These are phyloP conservation scores for Pasiphila rectangulata DNA, from an alignment of 2,888 invertebrate genomes.

Conservation along the genomic window DNA sequence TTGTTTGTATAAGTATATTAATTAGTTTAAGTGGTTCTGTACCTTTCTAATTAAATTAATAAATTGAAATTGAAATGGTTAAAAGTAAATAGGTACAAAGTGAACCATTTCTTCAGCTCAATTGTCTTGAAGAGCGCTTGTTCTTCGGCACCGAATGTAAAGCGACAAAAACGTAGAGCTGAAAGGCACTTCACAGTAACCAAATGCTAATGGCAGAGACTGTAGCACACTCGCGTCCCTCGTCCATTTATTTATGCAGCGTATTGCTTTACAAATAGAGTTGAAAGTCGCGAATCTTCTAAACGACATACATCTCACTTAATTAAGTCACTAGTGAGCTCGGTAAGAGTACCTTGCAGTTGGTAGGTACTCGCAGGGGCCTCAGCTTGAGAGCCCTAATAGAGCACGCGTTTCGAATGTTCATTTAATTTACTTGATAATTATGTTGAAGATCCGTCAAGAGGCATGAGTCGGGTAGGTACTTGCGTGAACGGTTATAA, in stretches of 20 bases:
- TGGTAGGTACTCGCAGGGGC: conserved; percentile 24
- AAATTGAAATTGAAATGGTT: too few relatives aligned
- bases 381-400: conserved; percentile 39
- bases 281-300: conserved; percentile 17
- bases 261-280: conserved; percentile 20
- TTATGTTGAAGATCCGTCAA: not conserved
- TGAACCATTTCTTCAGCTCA: conserved; percentile 10
- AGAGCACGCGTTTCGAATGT: conserved; percentile 37
- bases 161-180: conserved; percentile 26
- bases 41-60: too few relatives aligned
- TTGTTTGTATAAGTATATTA: too few relatives aligned
- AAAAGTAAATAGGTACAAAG: too few relatives aligned
- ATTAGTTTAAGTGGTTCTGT: too few relatives aligned
- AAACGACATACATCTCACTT: conserved; percentile 37
- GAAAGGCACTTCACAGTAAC: conserved; percentile 33
- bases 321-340: conserved; percentile 44
- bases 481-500: too few relatives aligned
- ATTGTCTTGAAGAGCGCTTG: conserved; percentile 20
- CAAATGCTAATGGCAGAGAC: conserved; percentile 36
- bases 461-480: not conserved
- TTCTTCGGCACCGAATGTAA: conserved; percentile 20
- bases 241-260: conserved; percentile 7
- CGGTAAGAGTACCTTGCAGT: conserved; percentile 28
- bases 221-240: conserved; percentile 18
- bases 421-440: conserved; percentile 30